These are phyloP conservation scores for Eptatretus atami DNA, from an alignment of 2,797 vertebrate genomes.

Conservation along the genomic window DNA sequence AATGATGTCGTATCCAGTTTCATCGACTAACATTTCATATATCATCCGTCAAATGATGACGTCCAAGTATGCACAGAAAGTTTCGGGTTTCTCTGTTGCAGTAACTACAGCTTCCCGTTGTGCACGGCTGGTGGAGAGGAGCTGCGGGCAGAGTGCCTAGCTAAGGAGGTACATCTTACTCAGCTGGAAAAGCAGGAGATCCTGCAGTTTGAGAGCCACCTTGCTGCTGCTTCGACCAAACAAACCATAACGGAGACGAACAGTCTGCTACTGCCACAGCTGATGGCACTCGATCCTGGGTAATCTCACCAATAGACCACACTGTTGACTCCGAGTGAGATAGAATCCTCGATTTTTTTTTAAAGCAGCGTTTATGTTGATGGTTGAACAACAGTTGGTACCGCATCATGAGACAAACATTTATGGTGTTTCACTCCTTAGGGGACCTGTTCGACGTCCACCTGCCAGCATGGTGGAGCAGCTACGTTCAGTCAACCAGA, in stretches of 20 bases:
- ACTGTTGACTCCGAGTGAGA: background rate
- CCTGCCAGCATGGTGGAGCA: conserved; percentile 67
- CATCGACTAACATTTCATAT: background rate
- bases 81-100: conserved; percentile 11
- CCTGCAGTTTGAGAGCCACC: conserved; percentile 74
- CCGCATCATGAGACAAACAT: background rate
- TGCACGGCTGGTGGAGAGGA: conserved; percentile 82
- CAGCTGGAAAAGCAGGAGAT: conserved; percentile 94
- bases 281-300: conserved; percentile 80
- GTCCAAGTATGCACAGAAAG: background rate
- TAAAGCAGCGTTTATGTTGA: background rate
- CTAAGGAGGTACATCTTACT: conserved; percentile 58
- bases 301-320: background rate
- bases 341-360: background rate
- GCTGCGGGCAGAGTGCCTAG: conserved; percentile 68
- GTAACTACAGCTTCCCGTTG: conserved; percentile 72
- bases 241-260: conserved; percentile 93
- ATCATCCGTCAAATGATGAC: background rate
- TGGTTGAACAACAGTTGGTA: background rate
- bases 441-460: conserved; percentile 64
- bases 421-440: conserved; percentile 11
- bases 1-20: background rate
- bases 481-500: conserved; percentile 71
- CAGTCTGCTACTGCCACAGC: conserved; percentile 67
- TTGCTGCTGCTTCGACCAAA: conserved; percentile 84